Evolutionary conservation across 2,888 invertebrate species (phyloP).

Genomic region (Callimorpha dominula): DNA sequence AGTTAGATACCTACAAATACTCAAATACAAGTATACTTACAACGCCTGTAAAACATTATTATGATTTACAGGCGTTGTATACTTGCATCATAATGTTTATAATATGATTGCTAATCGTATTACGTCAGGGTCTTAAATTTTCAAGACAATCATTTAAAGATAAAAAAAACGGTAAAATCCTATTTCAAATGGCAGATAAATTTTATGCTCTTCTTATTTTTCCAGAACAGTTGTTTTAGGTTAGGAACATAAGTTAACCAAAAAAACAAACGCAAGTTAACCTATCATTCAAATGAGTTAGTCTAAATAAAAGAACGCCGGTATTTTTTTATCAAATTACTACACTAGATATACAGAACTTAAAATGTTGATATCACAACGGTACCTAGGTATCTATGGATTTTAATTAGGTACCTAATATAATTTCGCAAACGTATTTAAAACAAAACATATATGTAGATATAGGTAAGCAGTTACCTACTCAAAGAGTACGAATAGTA

Average conservation of each 20-base stretch:
- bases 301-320: background rate
- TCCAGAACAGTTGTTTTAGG: background rate
- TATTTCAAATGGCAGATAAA: background rate
- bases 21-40: no score
- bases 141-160: no score
- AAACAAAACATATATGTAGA: background rate
- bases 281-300: background rate
- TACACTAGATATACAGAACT: background rate
- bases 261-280: background rate
- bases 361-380: background rate
- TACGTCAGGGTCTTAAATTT: background rate
- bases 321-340: background rate
- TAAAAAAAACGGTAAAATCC: background rate
- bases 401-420: no score
- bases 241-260: background rate
- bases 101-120: background rate
- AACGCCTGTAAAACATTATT: background rate
- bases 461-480: background rate
- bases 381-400: no score
- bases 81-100: background rate
- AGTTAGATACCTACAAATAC: no score
- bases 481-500: background rate
- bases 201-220: background rate
- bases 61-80: no score
- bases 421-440: no score